A percentile compares a stretch with the other conserved stretches of the same genome.
These are phyloP conservation scores for Epiperipatus broadwayi DNA, from an alignment of 2,888 invertebrate genomes.

Conservation along the genomic window DNA sequence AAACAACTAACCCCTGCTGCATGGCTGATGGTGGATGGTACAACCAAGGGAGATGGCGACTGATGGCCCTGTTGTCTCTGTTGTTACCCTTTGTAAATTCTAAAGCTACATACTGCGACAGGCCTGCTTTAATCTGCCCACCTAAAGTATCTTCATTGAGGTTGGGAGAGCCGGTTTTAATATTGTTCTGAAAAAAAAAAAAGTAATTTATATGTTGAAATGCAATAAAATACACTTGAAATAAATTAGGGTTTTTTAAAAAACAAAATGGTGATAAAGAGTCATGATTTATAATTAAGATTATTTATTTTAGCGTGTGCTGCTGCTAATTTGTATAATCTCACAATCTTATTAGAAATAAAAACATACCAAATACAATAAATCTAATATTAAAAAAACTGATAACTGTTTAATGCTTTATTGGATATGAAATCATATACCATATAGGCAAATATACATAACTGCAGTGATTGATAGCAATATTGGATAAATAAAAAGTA, in stretches of 20 bases:
- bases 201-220: slow-evolving; percentile 10
- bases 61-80: slow-evolving; percentile 58
- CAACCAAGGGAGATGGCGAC: slow-evolving; percentile 72
- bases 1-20: slow-evolving; percentile 49
- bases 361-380: no score
- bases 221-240: no score
- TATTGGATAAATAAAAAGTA: no score
- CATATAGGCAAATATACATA: no score
- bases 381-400: no score
- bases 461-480: no score
- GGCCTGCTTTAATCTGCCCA: slow-evolving; percentile 82
- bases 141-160: slow-evolving; percentile 89
- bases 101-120: slow-evolving; percentile 60
- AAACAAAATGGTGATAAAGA: no score
- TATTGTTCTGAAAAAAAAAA: slow-evolving; percentile 39
- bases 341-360: slow-evolving; percentile 11
- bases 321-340: slow-evolving; percentile 4
- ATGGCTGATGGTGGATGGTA: slow-evolving; percentile 55
- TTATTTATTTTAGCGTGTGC: not conserved
- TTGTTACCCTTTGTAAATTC: slow-evolving; percentile 67
- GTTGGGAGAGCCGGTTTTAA: slow-evolving; percentile 42
- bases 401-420: no score
- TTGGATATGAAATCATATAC: no score
- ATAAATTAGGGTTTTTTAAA: no score
- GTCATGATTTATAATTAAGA: not conserved